These are phyloP conservation scores for Hippocampus mohnikei DNA, from an alignment of 2,113 vertebrate species.

Conservation along the genomic window DNA sequence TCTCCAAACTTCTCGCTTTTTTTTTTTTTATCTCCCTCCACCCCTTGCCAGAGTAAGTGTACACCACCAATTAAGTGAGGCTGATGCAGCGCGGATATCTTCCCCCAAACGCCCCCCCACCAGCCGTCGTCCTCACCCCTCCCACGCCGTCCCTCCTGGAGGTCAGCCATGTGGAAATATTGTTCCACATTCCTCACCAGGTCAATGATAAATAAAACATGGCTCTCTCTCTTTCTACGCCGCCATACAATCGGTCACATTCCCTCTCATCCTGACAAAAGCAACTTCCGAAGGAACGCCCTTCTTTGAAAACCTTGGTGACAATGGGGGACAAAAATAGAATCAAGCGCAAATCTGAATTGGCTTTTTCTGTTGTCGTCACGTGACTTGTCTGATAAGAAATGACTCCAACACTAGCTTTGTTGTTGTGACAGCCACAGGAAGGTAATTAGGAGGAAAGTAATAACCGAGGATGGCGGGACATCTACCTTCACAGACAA, in stretches of 20 bases:
- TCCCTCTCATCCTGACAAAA: slow-evolving; percentile 21
- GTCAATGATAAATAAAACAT: slow-evolving; percentile 76
- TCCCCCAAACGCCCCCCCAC: background rate
- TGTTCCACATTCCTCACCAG: slow-evolving; percentile 73
- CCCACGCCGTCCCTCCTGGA: slow-evolving; percentile 52
- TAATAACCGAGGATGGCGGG: slow-evolving; percentile 41
- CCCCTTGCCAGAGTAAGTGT: slow-evolving; percentile 42
- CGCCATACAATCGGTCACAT: slow-evolving; percentile 18
- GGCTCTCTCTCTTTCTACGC: slow-evolving; percentile 28
- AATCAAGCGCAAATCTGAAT: background rate
- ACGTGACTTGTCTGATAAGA: background rate
- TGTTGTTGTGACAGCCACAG: slow-evolving; percentile 7
- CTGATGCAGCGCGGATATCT: slow-evolving; percentile 39
- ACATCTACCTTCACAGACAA: slow-evolving; percentile 46
- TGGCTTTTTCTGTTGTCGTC: background rate
- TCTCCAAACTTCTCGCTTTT: slow-evolving; percentile 26
- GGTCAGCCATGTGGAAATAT: slow-evolving; percentile 74
- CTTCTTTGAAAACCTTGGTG: slow-evolving; percentile 7
- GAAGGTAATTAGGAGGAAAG: slow-evolving; percentile 47
- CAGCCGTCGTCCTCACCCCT: slow-evolving; percentile 40
- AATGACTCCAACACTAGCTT: background rate
- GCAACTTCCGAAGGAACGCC: slow-evolving; percentile 25
- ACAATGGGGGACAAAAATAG: slow-evolving; percentile 7
- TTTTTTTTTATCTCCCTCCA: slow-evolving; percentile 14
- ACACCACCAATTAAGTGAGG: slow-evolving; percentile 61